These are phyloP conservation scores for Daphoenositta chrysoptera DNA, from an alignment of 2,113 vertebrate genomes.

Conservation along the genomic window DNA sequence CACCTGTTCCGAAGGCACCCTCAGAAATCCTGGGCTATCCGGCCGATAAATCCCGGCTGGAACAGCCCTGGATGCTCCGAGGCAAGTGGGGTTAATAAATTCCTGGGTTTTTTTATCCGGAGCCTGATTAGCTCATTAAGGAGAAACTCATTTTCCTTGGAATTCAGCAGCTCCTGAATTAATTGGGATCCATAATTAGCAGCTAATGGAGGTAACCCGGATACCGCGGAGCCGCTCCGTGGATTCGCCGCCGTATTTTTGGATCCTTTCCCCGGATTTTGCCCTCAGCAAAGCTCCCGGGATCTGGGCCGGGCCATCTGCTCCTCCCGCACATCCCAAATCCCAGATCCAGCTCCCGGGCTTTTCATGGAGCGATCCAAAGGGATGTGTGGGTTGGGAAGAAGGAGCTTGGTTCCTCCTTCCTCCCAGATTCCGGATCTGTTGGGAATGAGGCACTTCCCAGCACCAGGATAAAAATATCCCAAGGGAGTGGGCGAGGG, in stretches of 20 bases:
- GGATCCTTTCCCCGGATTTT: neutral
- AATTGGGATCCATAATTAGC: conserved; percentile 41
- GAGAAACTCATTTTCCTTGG: conserved; percentile 1
- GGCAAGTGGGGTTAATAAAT: neutral
- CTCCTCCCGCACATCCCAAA: neutral
- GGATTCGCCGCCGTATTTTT: neutral
- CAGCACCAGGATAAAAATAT: neutral
- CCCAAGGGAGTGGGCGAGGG: neutral
- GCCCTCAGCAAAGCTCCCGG: neutral
- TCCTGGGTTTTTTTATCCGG: neutral
- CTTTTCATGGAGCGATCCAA: accelerated
- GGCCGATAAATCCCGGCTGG: neutral
- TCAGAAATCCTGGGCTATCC: neutral
- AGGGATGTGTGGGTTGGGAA: neutral
- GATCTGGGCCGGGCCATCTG: neutral
- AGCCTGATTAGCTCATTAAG: neutral
- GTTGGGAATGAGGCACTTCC: neutral
- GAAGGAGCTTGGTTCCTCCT: neutral
- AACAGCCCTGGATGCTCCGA: accelerated
- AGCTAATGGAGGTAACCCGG: conserved; percentile 48
- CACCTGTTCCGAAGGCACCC: neutral
- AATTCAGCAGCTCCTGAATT: conserved; percentile 31
- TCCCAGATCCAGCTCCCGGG: neutral
- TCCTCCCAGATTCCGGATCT: neutral
- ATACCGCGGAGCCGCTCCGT: neutral